Evolutionary conservation across 37 sponge, comb jelly and placozoan genomes (phyloP).

Genomic region (Hexactinellida sp.): DNA sequence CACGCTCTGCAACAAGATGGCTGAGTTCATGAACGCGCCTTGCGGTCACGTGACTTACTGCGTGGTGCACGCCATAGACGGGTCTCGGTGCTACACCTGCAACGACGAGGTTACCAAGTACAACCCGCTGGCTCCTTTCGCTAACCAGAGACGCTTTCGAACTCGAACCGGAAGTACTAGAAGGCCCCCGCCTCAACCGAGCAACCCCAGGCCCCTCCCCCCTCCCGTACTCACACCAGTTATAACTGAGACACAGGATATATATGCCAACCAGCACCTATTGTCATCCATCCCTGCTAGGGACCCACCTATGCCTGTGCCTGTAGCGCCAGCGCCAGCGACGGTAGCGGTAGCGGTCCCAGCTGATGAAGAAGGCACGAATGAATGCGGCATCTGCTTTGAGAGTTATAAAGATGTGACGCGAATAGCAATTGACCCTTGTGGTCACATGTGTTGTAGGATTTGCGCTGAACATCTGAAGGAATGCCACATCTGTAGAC

Average conservation of each 20-base stretch:
- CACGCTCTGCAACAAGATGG: not conserved
- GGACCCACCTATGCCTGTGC: not conserved
- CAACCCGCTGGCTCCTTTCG: not conserved
- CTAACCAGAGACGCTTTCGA: not conserved
- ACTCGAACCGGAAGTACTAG: not conserved
- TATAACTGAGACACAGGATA: not conserved
- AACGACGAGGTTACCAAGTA: not conserved
- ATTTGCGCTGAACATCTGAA: constrained; percentile 6
- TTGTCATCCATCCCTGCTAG: not conserved
- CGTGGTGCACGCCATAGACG: not conserved
- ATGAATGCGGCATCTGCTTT: not conserved
- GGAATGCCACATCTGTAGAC: not conserved
- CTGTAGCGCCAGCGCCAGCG: not conserved
- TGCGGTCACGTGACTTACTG: not conserved
- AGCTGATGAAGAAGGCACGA: not conserved
- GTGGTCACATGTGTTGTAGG: constrained; percentile 5
- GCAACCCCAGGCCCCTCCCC: not conserved
- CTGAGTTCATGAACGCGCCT: not conserved
- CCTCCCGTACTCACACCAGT: not conserved
- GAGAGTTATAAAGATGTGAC: not conserved
- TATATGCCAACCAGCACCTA: no score
- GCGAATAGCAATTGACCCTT: not conserved
- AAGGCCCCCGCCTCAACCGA: not conserved
- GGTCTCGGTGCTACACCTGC: not conserved
- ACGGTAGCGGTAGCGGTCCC: not conserved